These are phyloP conservation scores for Heliornis fulica DNA, from an alignment of 2,113 vertebrate genomes.

Conservation along the genomic window DNA sequence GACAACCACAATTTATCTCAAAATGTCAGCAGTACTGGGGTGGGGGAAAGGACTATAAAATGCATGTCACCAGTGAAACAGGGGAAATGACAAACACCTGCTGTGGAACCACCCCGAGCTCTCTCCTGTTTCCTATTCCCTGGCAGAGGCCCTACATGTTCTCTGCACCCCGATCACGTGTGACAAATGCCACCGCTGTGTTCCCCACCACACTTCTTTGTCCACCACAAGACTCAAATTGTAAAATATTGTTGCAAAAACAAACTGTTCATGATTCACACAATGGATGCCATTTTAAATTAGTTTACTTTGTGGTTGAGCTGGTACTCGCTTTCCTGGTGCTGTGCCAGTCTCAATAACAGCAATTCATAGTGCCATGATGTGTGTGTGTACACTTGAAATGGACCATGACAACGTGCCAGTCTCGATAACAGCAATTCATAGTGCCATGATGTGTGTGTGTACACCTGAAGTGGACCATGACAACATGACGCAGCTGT, in stretches of 20 bases:
- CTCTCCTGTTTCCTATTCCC: neutral
- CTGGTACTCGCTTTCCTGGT: neutral
- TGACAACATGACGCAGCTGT: neutral
- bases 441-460: too few relatives aligned
- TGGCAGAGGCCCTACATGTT: neutral
- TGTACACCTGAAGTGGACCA: too few relatives aligned
- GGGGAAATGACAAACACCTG: neutral
- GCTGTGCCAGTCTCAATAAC: neutral
- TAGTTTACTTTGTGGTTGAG: neutral
- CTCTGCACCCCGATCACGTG: fast-evolving
- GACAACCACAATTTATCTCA: neutral
- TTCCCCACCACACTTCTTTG: neutral
- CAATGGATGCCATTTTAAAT: neutral
- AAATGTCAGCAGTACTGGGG: neutral
- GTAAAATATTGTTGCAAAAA: neutral
- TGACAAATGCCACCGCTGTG: neutral
- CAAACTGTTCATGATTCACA: neutral
- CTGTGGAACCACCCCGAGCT: neutral
- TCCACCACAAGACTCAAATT: neutral
- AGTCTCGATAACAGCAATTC: neutral
- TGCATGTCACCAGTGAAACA: neutral
- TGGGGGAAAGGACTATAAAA: neutral
- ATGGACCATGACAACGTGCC: too few relatives aligned
- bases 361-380: neutral
- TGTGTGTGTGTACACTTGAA: too few relatives aligned